phyloP scores from a whole-genome alignment of 2,797 vertebrate genomes.

The Yasuhikotakia modesta region DNA sequence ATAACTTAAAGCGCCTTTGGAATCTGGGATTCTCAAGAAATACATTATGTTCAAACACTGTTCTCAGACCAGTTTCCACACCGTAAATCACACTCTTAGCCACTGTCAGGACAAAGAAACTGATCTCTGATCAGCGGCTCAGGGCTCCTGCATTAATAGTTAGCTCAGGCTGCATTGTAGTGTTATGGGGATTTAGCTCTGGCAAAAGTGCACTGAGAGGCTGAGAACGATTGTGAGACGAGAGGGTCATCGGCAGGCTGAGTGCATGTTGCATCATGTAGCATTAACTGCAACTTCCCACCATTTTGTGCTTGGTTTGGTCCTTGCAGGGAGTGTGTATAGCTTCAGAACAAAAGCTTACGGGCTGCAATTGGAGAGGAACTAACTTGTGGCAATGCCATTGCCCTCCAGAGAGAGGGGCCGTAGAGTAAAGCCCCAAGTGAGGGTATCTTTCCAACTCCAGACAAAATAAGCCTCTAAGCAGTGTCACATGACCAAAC shows the following conservation, averaged over 20 bases:
- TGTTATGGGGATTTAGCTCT: constrained; percentile 11
- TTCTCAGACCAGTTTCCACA: constrained; percentile 5
- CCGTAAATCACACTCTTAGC: constrained; percentile 5
- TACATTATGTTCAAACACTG: not conserved
- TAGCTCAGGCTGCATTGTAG: constrained; percentile 6
- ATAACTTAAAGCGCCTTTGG: not conserved
- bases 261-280: constrained; percentile 33
- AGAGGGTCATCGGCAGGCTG: constrained; percentile 31
- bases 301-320: constrained; percentile 44
- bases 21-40: not conserved
- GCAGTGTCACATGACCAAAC: constrained; percentile 20
- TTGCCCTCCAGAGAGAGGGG: not conserved
- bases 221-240: constrained; percentile 29
- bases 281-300: not conserved
- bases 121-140: not conserved
- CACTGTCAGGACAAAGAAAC: not conserved
- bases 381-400: not conserved
- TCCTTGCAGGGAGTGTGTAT: constrained; percentile 6
- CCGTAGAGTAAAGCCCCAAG: not conserved
- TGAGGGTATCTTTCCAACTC: not conserved
- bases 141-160: not conserved
- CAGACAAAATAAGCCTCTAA: constrained; percentile 31
- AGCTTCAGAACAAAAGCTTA: constrained; percentile 32
- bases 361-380: not conserved
- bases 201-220: constrained; percentile 25